Evolutionary conservation across 1,140 invertebrate genomes (phyloP).

Genomic region (Euwallacea similis): DNA sequence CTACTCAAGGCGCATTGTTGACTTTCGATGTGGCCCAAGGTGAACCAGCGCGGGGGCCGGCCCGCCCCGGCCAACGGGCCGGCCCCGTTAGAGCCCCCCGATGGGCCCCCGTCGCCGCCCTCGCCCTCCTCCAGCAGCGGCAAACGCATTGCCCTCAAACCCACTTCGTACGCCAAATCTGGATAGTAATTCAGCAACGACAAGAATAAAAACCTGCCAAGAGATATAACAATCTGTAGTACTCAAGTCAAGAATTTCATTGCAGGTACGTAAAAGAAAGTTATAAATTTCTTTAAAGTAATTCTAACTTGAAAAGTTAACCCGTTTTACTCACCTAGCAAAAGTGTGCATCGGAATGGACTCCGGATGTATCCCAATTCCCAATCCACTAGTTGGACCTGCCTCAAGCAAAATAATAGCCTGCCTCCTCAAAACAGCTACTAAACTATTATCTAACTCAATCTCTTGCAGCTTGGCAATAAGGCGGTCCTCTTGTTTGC

Average conservation of each 20-base stretch:
- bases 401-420: conserved; percentile 68
- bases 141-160: conserved; percentile 66
- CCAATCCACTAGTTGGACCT: conserved; percentile 74
- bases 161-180: conserved; percentile 74
- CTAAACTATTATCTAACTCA: conserved; percentile 70
- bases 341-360: conserved; percentile 82
- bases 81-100: conserved; percentile 50
- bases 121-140: conserved; percentile 78
- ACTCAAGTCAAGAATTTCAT: background rate
- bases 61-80: conserved; percentile 38
- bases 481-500: conserved; percentile 76
- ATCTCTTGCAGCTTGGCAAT: conserved; percentile 75
- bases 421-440: conserved; percentile 63
- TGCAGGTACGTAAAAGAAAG: background rate
- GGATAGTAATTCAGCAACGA: conserved; percentile 72
- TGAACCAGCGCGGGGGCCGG: conserved; percentile 71
- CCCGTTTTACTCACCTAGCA: conserved; percentile 53
- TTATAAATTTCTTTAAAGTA: too few species aligned
- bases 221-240: background rate
- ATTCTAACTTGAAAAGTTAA: background rate
- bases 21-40: conserved; percentile 74
- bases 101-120: conserved; percentile 56
- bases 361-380: conserved; percentile 75
- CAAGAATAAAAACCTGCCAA: conserved; percentile 69
- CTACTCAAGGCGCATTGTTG: conserved; percentile 80